A percentile compares a stretch with the other conserved stretches of the same genome.
These are phyloP conservation scores for Scopus umbretta DNA, from an alignment of 2,113 vertebrate genomes.

Conservation along the genomic window DNA sequence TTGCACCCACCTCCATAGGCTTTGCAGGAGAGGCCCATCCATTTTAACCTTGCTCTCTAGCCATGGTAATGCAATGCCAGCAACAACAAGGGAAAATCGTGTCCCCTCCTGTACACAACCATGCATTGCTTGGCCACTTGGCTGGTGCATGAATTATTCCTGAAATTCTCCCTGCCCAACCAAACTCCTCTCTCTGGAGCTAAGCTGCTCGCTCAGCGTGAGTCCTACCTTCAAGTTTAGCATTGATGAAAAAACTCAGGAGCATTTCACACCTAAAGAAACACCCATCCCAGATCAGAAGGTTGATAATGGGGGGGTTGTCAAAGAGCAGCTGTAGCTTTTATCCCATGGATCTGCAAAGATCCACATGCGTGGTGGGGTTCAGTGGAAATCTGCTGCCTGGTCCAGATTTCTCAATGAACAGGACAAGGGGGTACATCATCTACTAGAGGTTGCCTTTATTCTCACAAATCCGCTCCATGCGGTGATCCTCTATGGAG, in stretches of 20 bases:
- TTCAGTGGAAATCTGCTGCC: background rate
- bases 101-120: background rate
- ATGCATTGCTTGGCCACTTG: accelerated
- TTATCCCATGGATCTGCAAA: background rate
- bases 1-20: background rate
- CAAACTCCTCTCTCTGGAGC: background rate
- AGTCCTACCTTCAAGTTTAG: background rate
- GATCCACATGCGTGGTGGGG: no score
- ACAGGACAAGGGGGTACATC: background rate
- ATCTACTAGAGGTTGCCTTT: background rate
- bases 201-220: background rate
- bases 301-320: background rate
- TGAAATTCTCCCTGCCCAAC: background rate
- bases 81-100: background rate
- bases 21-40: background rate
- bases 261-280: background rate
- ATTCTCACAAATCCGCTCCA: background rate
- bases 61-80: background rate
- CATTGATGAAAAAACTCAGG: background rate
- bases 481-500: background rate
- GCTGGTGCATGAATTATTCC: background rate
- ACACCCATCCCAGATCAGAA: background rate
- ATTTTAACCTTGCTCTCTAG: background rate
- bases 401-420: background rate
- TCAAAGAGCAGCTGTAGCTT: background rate